Evolutionary conservation across 37 sponge, comb jelly and placozoan species (phyloP).

Genomic region (Oopsacas minuta): DNA sequence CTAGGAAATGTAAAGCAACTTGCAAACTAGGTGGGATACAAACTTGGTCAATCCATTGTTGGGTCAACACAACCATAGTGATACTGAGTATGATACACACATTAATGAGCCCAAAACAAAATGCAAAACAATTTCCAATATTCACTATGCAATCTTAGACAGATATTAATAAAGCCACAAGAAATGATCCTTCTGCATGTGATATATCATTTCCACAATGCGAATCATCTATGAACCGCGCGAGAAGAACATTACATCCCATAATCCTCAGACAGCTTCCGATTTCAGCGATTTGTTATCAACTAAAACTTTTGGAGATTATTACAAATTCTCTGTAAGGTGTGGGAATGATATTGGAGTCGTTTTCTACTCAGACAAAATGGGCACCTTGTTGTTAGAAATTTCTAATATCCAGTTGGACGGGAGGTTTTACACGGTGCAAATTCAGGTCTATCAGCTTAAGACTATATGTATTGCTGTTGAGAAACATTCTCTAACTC

Average conservation of each 20-base stretch:
- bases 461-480: neutral
- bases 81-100: neutral
- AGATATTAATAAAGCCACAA: neutral
- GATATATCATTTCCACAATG: slow-evolving; percentile 8
- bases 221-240: neutral
- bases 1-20: neutral
- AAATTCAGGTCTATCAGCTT: neutral
- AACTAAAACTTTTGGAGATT: neutral
- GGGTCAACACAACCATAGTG: neutral
- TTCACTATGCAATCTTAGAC: neutral
- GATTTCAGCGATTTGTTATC: slow-evolving; percentile 4
- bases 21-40: neutral
- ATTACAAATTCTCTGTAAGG: slow-evolving; percentile 16
- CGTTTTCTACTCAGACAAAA: slow-evolving; percentile 4
- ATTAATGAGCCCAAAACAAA: neutral
- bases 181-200: slow-evolving; percentile 10
- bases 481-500: slow-evolving; percentile 1
- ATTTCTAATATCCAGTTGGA: neutral
- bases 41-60: neutral
- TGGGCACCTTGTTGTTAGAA: neutral
- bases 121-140: neutral
- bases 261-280: slow-evolving; percentile 19
- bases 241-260: neutral
- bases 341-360: slow-evolving; percentile 13
- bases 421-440: neutral